Conservation (phyloP, 2,113 vertebrate genomes). For the Nanorana parkeri region DNA sequence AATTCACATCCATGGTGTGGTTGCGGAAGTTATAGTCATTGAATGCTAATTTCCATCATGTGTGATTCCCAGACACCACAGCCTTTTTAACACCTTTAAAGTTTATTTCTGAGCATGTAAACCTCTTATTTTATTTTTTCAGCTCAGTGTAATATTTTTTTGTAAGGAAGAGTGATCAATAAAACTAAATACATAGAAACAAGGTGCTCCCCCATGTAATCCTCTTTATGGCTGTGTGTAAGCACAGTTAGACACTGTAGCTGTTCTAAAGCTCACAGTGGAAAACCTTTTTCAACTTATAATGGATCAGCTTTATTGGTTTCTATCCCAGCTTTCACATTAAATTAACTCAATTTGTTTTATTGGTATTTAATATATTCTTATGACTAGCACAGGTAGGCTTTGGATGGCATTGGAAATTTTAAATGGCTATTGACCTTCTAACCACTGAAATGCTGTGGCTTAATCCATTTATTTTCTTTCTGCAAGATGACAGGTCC, state of each 20-base stretch:
- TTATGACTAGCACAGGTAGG: conserved; percentile 55
- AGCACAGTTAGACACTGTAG: conserved; percentile 32
- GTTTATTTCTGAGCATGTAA: not conserved
- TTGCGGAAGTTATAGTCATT: conserved; percentile 36
- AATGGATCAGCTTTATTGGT: conserved; percentile 47
- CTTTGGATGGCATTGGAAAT: conserved; percentile 50
- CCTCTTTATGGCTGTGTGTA: conserved; percentile 16
- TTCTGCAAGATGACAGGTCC: conserved; percentile 44
- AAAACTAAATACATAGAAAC: conserved; percentile 45
- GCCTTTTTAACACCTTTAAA: conserved; percentile 1
- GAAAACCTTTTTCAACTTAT: conserved; percentile 45
- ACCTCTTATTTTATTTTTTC: not conserved
- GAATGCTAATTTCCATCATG: conserved; percentile 27
- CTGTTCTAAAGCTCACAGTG: conserved; percentile 26
- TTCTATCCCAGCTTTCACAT: conserved; percentile 46
- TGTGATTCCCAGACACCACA: not conserved
- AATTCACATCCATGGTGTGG: conserved; percentile 50
- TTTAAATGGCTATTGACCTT: conserved; percentile 57
- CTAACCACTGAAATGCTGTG: conserved; percentile 53
- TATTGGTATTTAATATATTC: conserved; percentile 59
- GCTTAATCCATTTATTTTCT: conserved; percentile 56
- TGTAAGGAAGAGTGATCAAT: conserved; percentile 28
- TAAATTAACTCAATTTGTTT: conserved; percentile 56
- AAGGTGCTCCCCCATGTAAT: conserved; percentile 43
- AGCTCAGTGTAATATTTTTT: conserved; percentile 34